These are phyloP conservation scores for Coleophora flavipennella DNA, from an alignment of 2,888 invertebrate species.

Conservation along the genomic window DNA sequence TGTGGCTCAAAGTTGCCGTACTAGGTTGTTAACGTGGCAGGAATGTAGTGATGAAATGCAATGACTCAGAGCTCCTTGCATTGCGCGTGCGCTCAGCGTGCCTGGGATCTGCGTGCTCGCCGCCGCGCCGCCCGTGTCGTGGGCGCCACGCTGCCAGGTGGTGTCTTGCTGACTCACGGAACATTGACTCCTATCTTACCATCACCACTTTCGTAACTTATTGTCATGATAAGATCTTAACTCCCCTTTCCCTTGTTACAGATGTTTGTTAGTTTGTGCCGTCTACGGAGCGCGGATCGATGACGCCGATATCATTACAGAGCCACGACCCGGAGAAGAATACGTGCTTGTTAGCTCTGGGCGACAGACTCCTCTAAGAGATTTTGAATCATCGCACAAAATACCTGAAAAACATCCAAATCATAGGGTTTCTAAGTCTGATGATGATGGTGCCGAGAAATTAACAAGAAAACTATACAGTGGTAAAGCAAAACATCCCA, in stretches of 20 bases:
- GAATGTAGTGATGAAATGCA: conserved; percentile 45
- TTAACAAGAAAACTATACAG: conserved; percentile 48
- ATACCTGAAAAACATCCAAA: conserved; percentile 69
- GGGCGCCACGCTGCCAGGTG: conserved; percentile 46
- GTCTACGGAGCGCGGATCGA: conserved; percentile 58
- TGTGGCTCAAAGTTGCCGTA: too few relatives aligned
- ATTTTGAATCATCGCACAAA: conserved; percentile 83
- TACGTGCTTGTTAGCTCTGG: conserved; percentile 76
- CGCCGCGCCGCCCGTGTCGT: conserved; percentile 13
- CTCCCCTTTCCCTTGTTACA: conserved; percentile 48
- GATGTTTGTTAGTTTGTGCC: conserved; percentile 64
- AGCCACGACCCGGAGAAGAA: conserved; percentile 77
- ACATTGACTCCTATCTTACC: conserved; percentile 34
- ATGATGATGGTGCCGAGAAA: conserved; percentile 60
- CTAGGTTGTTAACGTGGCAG: conserved; percentile 17
- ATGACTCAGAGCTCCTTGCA: conserved; percentile 51
- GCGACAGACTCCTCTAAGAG: conserved; percentile 56
- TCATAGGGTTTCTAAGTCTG: conserved; percentile 44
- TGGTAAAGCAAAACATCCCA: conserved; percentile 47
- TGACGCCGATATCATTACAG: conserved; percentile 72
- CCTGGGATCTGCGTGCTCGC: not conserved
- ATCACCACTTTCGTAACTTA: conserved; percentile 33
- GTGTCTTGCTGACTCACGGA: conserved; percentile 54
- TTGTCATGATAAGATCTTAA: conserved; percentile 22
- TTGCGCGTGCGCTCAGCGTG: conserved; percentile 29